These are phyloP conservation scores for Hylia prasina DNA, from an alignment of 2,113 vertebrate species.

Conservation along the genomic window DNA sequence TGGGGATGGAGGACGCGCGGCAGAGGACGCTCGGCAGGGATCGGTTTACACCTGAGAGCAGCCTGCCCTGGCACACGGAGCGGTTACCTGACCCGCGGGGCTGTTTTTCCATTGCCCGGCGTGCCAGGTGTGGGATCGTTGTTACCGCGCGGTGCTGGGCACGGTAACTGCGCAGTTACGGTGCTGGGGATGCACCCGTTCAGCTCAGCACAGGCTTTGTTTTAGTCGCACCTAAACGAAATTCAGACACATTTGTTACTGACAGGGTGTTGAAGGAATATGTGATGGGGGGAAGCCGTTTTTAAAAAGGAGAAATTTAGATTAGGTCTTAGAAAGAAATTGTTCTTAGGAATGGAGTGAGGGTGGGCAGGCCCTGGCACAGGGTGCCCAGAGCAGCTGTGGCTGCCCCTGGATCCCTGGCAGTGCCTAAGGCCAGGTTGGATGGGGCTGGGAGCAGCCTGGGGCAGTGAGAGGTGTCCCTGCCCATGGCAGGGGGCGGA, in stretches of 20 bases:
- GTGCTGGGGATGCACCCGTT: too few species aligned
- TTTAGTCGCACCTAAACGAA: neutral
- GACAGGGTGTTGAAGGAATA: neutral
- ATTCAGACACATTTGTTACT: fast-evolving
- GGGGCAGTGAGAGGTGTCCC: neutral
- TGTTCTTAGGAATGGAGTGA: neutral
- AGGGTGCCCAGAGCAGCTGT: neutral
- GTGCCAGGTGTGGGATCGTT: neutral
- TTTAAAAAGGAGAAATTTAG: neutral
- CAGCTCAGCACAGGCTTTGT: neutral
- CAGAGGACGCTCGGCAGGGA: neutral
- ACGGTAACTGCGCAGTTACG: neutral
- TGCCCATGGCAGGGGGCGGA: neutral
- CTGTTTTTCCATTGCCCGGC: neutral
- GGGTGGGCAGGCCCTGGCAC: neutral
- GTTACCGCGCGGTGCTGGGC: neutral
- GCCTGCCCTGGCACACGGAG: neutral
- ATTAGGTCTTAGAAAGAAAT: neutral
- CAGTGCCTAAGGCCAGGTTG: neutral
- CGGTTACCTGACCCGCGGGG: neutral
- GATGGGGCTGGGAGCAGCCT: fast-evolving
- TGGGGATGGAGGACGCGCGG: neutral
- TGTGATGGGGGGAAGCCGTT: fast-evolving
- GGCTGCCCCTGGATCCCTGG: neutral
- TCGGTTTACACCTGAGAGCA: neutral